phyloP scores from a whole-genome alignment of 2,797 vertebrate species.

The Gadopsis marmoratus region DNA sequence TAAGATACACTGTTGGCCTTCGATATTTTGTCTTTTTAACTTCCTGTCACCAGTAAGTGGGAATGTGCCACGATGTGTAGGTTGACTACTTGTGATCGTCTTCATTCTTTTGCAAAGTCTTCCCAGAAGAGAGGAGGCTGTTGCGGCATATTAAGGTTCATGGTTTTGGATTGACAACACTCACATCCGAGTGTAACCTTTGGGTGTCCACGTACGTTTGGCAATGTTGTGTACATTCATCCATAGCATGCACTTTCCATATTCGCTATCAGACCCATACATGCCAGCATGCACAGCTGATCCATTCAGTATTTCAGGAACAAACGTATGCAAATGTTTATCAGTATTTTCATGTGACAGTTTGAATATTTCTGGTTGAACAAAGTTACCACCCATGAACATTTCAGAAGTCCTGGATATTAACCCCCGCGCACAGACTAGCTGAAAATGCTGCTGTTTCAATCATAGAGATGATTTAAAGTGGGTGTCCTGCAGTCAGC shows the following conservation, averaged over 20 bases:
- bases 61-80: neutral
- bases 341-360: slow-evolving; percentile 4
- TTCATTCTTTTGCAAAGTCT: neutral
- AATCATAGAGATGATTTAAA: slow-evolving; percentile 31
- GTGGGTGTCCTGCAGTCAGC: slow-evolving; percentile 37
- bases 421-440: neutral
- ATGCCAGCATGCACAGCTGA: neutral
- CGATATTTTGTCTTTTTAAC: neutral
- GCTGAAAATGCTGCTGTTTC: slow-evolving; percentile 11
- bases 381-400: neutral
- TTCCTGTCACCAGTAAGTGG: neutral
- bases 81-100: neutral
- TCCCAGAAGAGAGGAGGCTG: neutral
- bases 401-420: neutral
- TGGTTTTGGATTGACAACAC: neutral
- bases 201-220: neutral
- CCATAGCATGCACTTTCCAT: neutral
- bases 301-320: slow-evolving; percentile 5
- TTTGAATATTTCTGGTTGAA: slow-evolving; percentile 17
- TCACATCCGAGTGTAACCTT: neutral
- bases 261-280: neutral
- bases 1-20: neutral
- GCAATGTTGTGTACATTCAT: neutral
- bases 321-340: slow-evolving; percentile 29
- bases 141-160: neutral